Evolutionary conservation across 2,888 invertebrate species (phyloP).

Genomic region (Microplitis deprimator): DNA sequence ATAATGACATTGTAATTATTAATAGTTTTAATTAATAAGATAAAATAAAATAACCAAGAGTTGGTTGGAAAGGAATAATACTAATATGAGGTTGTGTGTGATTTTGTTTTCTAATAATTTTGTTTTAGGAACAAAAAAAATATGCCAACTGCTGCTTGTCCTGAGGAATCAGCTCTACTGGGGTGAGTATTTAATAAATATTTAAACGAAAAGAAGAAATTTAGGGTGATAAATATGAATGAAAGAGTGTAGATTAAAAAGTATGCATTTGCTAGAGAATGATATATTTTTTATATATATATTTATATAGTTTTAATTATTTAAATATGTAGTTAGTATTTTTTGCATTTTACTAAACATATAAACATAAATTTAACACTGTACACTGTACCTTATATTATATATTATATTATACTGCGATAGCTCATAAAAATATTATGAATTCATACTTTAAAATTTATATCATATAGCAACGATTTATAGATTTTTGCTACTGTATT

Average conservation of each 20-base stretch:
- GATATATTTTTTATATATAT: background rate
- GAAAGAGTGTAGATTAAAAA: constrained; percentile 14
- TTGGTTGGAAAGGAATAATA: constrained; percentile 56
- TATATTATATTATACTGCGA: background rate
- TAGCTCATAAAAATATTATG: background rate
- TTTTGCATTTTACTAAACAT: constrained; percentile 11
- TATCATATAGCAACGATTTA: background rate
- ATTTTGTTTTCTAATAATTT: constrained; percentile 69
- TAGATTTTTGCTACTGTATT: constrained; percentile 8
- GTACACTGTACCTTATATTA: background rate
- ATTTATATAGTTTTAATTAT: constrained; percentile 24
- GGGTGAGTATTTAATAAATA: constrained; percentile 78
- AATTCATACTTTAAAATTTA: constrained; percentile 10
- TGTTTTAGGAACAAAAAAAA: constrained; percentile 72
- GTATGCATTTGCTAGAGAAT: constrained; percentile 28
- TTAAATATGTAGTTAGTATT: constrained; percentile 10
- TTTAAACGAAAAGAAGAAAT: constrained; percentile 2
- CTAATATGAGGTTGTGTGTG: constrained; percentile 62
- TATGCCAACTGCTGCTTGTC: constrained; percentile 81
- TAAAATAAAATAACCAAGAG: background rate
- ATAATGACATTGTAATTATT: background rate
- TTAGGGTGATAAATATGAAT: background rate
- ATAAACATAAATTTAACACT: background rate
- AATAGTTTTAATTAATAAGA: background rate
- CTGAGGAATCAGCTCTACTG: constrained; percentile 90